Evolutionary conservation across 2,888 invertebrate species (phyloP), one percentile per base, ranked within the genome.

Genomic region (Ramazzottius varieornatus): DNA sequence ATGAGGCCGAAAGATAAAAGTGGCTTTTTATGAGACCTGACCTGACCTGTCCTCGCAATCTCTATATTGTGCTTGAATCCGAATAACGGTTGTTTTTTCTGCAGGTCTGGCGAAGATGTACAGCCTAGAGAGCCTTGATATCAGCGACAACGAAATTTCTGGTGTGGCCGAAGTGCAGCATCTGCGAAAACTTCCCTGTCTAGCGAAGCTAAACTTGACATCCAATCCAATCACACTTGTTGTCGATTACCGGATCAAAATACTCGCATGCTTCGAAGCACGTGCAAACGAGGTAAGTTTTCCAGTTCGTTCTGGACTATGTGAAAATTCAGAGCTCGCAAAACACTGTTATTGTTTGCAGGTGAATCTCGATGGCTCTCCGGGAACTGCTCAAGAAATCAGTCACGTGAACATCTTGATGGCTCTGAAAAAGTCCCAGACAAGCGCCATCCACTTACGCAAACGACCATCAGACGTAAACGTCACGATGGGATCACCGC

Each of bases 171-270:
- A 91, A 74, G 84, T 92, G 0, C 82, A 83, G 69, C 80, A 85
- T 75, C 81, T 93, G 64, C 84, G 86, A 46, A 81, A 82, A 67
- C 77, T 96, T 54, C 92, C 92, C 0, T 86, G 88, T 72, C 77
- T 96, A 65, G 91, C 91, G 74, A 83, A 84, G 75, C 77, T 94
- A n/a, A 81, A 84, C 72, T 78, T 94, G 63, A 86, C 86, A 0
- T 91, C 90, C 0, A 94, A 94, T 78, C 86, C 87, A 24, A 85
- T 94, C 0, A 87, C 91, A 0, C 82, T 85, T 1, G 81, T 83
- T 65, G 82, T 86, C 73, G 93, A 94, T 78, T 94, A 92, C 73
- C 82, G 94, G 71, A 85, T 89, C 0, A 86, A 88, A 72, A 86
- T 91, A 1, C 79, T 94, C 69, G 87, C 90, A 71, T 83, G 86